A percentile compares a stretch with the other conserved stretches of the same genome.
phyloP scores from a whole-genome alignment of 2,888 invertebrate species.

The Labia minor region DNA sequence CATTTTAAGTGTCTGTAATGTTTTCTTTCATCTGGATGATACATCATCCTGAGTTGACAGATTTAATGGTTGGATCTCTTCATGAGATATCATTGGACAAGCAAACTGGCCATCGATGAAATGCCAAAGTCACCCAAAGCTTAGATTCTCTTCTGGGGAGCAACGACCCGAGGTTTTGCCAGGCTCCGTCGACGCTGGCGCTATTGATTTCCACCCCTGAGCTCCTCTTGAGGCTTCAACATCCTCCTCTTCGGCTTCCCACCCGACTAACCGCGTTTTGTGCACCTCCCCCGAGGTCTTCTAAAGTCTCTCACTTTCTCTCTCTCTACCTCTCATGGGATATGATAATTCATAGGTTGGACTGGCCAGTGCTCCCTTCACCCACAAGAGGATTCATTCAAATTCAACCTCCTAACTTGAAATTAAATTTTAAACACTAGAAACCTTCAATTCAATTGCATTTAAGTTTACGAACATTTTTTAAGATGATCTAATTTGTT shows the following conservation, averaged over 20 bases:
- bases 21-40: no score
- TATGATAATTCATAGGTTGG: not conserved
- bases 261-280: not conserved
- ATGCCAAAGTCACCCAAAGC: not conserved
- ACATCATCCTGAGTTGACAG: no score
- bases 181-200: conserved; percentile 13
- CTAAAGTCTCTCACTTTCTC: not conserved
- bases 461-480: no score
- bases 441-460: no score
- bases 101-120: not conserved
- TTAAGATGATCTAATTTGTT: no score
- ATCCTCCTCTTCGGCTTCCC: not conserved
- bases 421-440: no score
- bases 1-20: no score
- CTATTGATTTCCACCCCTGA: conserved; percentile 13
- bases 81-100: not conserved
- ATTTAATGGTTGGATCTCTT: no score
- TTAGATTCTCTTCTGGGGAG: not conserved
- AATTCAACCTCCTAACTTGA: no score
- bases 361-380: not conserved
- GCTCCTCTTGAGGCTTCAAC: conserved; percentile 1
- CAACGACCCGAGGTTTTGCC: conserved; percentile 1
- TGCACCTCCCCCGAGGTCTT: not conserved
- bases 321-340: not conserved
- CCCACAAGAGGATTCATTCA: no score